Base-by-base conservation (phyloP, 1,140 invertebrate genomes). In the Parapsyche elsis region DNA sequence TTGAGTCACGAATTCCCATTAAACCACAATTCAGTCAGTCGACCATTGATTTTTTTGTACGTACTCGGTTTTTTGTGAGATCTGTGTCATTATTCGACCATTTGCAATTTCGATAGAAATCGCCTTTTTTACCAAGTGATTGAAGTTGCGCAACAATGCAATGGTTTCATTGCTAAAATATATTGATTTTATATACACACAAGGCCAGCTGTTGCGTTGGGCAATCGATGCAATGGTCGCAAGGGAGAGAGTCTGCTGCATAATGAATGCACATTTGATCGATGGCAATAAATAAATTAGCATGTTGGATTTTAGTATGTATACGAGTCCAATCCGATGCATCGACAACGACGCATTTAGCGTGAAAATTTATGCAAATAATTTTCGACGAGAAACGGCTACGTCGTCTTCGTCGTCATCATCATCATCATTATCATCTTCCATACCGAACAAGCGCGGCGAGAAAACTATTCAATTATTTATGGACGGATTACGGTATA, bases 401-500 rank as follows among this genome's bases (percentile, higher is more conserved):
- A 10, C 53, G 16, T 59, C 53, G n/a, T 16, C 9, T 10, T 59
- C 59, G 59, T 19, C 59, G 16, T 19, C 21, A 61, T 61, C 59
- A 19, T 74, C 46, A 49, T 75, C 45, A 75, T 75, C 24, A 57
- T 75, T 12, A 24, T 19, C 71, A 49, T 74, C 14, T 9, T 74
- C 23, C 38, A 49, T 14, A n/a, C 46, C 19, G 70, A 30, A 38
- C 70, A 5, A 12, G 70, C 12, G 30, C 70, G 21, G 26, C 70
- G 70, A 71, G 49, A 75, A 77, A 77, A 64, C 75, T 77, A 49
- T 77, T 77, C 75, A 77, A 77, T 77, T 77, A 77, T 77, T 77
- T 77, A 76, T 76, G 74, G 74, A 76, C 49, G 30, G 74, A 59
- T 77, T 64, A 77, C 75, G 75, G 75, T 76, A 75, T 45, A 76